Percentiles rank a stretch among this genome's conserved stretches.
phyloP scores from a whole-genome alignment of 2,888 invertebrate genomes.

The Eristalinus aeneus region DNA sequence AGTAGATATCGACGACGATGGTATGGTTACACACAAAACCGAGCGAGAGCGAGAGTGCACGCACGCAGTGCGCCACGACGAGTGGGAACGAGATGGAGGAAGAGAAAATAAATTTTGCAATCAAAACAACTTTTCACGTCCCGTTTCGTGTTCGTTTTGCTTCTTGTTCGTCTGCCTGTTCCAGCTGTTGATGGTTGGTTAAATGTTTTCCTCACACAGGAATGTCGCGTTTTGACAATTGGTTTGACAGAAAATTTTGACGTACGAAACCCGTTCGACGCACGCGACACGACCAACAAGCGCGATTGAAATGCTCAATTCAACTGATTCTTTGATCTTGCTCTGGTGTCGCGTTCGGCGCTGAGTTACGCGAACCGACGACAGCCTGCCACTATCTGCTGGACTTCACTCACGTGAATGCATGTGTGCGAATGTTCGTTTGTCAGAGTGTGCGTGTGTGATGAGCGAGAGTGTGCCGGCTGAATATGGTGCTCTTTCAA shows the following conservation, averaged over 20 bases:
- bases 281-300: slow-evolving; percentile 36
- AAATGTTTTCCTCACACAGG: neutral
- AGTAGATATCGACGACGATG: neutral
- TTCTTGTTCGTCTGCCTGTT: neutral
- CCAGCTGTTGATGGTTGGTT: neutral
- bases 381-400: slow-evolving; percentile 12
- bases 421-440: neutral
- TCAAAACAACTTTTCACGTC: slow-evolving; percentile 66
- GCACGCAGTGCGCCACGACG: neutral
- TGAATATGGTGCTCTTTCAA: neutral
- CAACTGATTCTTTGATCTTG: slow-evolving; percentile 46
- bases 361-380: neutral
- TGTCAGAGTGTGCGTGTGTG: neutral
- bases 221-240: neutral
- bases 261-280: slow-evolving; percentile 12
- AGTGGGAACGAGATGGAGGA: neutral
- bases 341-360: slow-evolving; percentile 31
- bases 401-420: slow-evolving; percentile 27
- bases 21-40: neutral
- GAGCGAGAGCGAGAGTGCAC: neutral
- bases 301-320: slow-evolving; percentile 52
- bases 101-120: slow-evolving; percentile 53
- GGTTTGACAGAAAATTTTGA: slow-evolving; percentile 42
- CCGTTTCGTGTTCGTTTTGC: slow-evolving; percentile 21
- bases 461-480: neutral